phyloP scores from a whole-genome alignment of 2,113 vertebrate genomes.

The Ptilonorhynchus violaceus region DNA sequence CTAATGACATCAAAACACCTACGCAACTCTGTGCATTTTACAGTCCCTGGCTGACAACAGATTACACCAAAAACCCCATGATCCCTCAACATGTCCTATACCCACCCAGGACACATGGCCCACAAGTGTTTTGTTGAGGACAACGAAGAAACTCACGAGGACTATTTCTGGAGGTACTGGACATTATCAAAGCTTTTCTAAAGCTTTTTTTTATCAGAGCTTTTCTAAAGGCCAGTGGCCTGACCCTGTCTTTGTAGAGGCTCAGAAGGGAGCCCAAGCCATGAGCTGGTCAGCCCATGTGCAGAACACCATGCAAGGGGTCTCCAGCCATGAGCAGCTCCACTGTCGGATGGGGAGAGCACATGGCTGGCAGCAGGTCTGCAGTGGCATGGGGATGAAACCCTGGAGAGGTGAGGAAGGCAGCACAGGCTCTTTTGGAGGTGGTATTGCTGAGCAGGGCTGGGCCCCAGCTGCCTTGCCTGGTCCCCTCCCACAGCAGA shows the following conservation, averaged over 20 bases:
- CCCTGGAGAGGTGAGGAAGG: neutral
- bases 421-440: neutral
- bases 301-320: rapidly evolving
- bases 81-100: neutral
- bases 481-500: neutral
- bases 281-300: rapidly evolving
- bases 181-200: neutral
- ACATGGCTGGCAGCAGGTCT: neutral
- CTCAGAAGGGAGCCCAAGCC: neutral
- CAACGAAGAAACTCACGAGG: rapidly evolving
- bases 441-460: neutral
- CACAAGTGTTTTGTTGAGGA: neutral
- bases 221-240: neutral
- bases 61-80: neutral
- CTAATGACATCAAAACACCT: neutral
- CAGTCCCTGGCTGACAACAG: neutral
- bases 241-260: neutral
- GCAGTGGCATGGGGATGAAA: neutral
- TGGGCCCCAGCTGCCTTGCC: neutral
- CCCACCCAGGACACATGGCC: no score
- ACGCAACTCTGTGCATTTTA: neutral
- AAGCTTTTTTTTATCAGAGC: neutral
- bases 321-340: neutral
- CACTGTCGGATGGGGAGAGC: neutral
- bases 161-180: neutral